Evolutionary conservation across 1,140 invertebrate species (phyloP).

Genomic region (Mercenaria mercenaria): DNA sequence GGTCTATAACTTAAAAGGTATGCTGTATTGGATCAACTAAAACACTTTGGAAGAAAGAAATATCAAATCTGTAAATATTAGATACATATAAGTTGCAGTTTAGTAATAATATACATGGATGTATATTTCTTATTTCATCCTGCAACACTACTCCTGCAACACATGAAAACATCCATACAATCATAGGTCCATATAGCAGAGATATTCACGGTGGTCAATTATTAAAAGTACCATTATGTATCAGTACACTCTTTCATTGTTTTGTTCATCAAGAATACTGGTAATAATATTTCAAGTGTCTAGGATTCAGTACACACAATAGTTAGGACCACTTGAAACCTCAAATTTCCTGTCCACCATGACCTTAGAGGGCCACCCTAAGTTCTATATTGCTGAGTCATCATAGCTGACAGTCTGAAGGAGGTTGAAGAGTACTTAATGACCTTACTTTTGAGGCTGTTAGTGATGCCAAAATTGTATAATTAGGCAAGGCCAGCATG

Average conservation of each 20-base stretch:
- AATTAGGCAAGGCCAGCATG: too few species aligned
- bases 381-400: conserved; percentile 29
- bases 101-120: too few species aligned
- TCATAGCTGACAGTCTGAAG: background rate
- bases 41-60: too few species aligned
- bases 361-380: background rate
- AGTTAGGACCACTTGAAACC: conserved; percentile 16
- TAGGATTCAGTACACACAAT: background rate
- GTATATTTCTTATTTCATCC: too few species aligned
- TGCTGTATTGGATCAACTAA: too few species aligned
- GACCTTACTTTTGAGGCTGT: background rate
- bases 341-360: background rate
- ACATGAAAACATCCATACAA: too few species aligned
- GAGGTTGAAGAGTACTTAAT: conserved; percentile 30
- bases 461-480: too few species aligned
- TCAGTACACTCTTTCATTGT: background rate
- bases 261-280: background rate
- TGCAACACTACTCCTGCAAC: too few species aligned
- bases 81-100: too few species aligned
- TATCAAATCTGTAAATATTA: too few species aligned
- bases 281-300: conserved; percentile 4
- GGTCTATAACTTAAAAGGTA: too few species aligned
- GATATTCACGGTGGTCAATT: background rate
- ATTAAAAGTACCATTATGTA: background rate
- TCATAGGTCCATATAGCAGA: too few species aligned